Evolutionary conservation across 2,797 vertebrate genomes (phyloP), one percentile per base, ranked within the genome.

Genomic region (Sebastes taczanowskii): DNA sequence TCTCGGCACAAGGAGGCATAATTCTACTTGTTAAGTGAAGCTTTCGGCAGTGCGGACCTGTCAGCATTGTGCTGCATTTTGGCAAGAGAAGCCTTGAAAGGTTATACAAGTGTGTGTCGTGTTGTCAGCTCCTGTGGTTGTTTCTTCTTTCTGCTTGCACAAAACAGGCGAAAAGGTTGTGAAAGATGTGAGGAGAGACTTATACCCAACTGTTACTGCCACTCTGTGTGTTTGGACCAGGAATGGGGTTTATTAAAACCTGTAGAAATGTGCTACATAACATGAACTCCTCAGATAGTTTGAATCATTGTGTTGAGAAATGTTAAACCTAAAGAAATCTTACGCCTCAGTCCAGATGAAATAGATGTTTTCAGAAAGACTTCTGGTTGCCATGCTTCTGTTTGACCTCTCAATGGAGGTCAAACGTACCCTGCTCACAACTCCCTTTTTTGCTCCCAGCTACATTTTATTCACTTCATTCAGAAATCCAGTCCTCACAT

Each of bases 101-200:
- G 86, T 92, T 89, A 85, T 75, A 90, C 89, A 88, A 88, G 88
- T 85, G 75, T 81, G 88, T 81, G 88, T 84, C 61, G 71, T 80
- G 84, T 87, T 89, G 81, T 91, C 86, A 73, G 82, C 74, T 78
- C 63, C 42, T 20, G 64, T 83, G 70, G 78, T 82, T 80, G 74
- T 86, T 83, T 83, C 80, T 82, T 80, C 71, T 83, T 61, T 78
- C 55, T 78, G 80, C 82, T 63, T 63, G 76, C 78, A 68, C 68
- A 79, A 76, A 20, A 82, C 60, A 67, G 69, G 64, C 38, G 32
- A 46, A 69, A 61, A 61, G 70, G n/a, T 74, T 70, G 25, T 29
- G 29, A 82, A 66, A 68, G 66, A 71, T 59, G 35, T 77, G 23
- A 68, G 59, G 23, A 63, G 74, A 78, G 29, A 63, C 30, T 11